These are phyloP conservation scores for Ophion obscuratus DNA, from an alignment of 2,888 invertebrate species.

Conservation along the genomic window DNA sequence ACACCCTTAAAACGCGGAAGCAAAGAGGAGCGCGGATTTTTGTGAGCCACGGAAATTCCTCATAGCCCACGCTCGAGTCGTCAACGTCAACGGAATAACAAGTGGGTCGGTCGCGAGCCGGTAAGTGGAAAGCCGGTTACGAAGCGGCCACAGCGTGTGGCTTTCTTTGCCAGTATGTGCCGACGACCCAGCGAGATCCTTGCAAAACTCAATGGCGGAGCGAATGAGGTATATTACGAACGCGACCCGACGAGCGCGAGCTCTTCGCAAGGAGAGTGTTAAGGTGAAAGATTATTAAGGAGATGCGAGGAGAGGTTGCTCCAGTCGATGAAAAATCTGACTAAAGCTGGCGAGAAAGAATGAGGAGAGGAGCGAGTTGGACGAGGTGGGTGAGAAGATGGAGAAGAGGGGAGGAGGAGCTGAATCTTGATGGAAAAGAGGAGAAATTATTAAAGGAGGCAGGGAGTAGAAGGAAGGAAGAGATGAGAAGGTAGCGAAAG, in stretches of 20 bases:
- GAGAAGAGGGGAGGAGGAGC: background rate
- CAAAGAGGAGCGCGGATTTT: conserved; percentile 20
- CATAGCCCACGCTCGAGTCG: conserved; percentile 26
- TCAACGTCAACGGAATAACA: conserved; percentile 68
- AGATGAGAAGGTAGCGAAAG: no score
- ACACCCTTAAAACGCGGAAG: conserved; percentile 25
- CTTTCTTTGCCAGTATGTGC: background rate
- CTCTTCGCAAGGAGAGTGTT: conserved; percentile 43
- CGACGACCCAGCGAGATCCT: background rate
- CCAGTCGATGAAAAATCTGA: conserved; percentile 38
- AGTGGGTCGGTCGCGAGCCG: conserved; percentile 47
- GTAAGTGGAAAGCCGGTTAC: conserved; percentile 28
- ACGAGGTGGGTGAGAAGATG: conserved; percentile 8
- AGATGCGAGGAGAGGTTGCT: conserved; percentile 39
- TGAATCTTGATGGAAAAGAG: background rate
- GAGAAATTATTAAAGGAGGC: background rate
- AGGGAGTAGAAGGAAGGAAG: no score
- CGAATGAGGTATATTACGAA: conserved; percentile 33
- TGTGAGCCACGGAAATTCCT: conserved; percentile 35
- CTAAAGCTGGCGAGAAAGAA: conserved; percentile 38
- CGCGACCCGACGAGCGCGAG: conserved; percentile 17
- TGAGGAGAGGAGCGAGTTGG: background rate
- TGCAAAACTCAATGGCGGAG: conserved; percentile 39
- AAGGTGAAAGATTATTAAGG: conserved; percentile 28
- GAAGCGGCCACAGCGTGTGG: background rate